Percentiles rank a stretch among this genome's conserved stretches.
Evolutionary conservation across 2,113 vertebrate species (phyloP).

Genomic region (Tretioscincus oriximinensis): DNA sequence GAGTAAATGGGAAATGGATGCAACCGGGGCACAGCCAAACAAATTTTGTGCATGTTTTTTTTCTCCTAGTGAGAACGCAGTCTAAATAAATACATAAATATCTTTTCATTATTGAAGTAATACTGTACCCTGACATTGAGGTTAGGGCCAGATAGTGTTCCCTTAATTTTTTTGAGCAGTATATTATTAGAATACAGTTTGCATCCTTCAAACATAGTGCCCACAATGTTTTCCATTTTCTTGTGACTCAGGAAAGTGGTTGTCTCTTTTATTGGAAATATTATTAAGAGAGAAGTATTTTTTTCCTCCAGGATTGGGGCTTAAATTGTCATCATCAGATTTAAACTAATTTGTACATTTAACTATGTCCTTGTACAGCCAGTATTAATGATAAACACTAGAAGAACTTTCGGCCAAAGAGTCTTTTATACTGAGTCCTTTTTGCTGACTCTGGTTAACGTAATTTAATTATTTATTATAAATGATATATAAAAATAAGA

Average conservation of each 20-base stretch:
- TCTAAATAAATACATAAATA: background rate
- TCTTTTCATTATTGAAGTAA: background rate
- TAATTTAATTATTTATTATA: too few species aligned
- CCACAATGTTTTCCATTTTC: background rate
- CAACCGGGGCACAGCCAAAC: too few species aligned
- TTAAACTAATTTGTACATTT: background rate
- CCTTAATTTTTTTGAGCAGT: too few species aligned
- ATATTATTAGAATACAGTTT: conserved; percentile 27
- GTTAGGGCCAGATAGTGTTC: background rate
- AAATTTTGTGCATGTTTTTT: too few species aligned
- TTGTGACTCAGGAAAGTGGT: conserved; percentile 1
- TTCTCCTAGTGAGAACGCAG: too few species aligned
- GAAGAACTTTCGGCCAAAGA: background rate
- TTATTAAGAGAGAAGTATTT: background rate
- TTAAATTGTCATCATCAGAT: background rate
- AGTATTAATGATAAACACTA: background rate
- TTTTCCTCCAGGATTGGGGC: background rate
- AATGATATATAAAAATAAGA: too few species aligned
- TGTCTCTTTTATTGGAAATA: background rate
- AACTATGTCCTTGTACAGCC: background rate
- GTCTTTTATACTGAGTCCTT: too few species aligned
- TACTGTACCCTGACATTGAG: conserved; percentile 21
- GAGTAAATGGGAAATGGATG: too few species aligned
- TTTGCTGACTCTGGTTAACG: too few species aligned
- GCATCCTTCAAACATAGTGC: conserved; percentile 9